phyloP scores from a whole-genome alignment of 2,113 vertebrate genomes.

The Pterocles gutturalis region DNA sequence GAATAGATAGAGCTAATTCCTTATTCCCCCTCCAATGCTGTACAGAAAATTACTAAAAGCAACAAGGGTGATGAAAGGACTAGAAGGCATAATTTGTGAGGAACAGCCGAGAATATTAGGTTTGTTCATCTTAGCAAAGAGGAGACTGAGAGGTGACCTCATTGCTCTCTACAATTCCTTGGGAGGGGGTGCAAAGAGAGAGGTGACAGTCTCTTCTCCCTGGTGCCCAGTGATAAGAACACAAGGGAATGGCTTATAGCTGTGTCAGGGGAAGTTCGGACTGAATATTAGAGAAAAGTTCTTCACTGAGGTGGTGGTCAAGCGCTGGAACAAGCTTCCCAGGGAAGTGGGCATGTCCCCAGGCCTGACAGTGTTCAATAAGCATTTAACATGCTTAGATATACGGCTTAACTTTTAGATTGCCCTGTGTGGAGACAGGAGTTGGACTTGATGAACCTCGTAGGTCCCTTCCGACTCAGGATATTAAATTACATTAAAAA shows the following conservation, averaged over 20 bases:
- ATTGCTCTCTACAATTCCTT: neutral
- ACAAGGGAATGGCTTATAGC: neutral
- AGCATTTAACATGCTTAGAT: neutral
- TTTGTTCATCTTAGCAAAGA: neutral
- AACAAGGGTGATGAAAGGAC: neutral
- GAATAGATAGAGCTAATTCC: neutral
- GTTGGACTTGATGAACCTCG: neutral
- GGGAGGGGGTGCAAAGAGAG: rapidly evolving
- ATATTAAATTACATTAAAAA: neutral
- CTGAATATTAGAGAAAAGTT: neutral
- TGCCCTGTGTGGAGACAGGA: neutral
- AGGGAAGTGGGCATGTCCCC: neutral
- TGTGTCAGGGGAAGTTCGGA: neutral
- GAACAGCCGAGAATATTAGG: neutral
- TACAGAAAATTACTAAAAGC: neutral
- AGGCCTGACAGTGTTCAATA: neutral
- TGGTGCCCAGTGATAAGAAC: neutral
- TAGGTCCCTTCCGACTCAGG: neutral
- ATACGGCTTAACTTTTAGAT: neutral
- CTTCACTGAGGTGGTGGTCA: neutral
- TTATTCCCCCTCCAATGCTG: neutral
- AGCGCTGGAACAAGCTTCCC: neutral
- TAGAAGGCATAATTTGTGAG: neutral
- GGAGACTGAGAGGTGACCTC: neutral
- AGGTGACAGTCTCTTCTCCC: neutral